These are phyloP conservation scores for Buathra laborator DNA, from an alignment of 2,888 invertebrate species.

Conservation along the genomic window DNA sequence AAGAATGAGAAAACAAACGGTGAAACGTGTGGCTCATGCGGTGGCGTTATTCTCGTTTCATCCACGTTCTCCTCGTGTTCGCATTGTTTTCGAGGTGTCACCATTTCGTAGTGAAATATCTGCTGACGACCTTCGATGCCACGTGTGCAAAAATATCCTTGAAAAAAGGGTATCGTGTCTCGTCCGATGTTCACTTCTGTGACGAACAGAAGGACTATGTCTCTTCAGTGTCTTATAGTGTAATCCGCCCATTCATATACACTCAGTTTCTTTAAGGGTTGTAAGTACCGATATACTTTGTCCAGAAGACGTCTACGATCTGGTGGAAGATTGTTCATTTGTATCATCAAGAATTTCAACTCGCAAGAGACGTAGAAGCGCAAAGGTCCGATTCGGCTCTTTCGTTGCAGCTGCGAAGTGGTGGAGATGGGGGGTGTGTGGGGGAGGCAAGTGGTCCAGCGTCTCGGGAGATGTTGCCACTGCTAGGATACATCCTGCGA, in stretches of 20 bases:
- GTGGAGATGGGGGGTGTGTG: background rate
- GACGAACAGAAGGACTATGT: too few relatives aligned
- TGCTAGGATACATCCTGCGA: conserved; percentile 31
- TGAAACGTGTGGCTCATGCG: conserved; percentile 35
- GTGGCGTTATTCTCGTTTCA: conserved; percentile 60
- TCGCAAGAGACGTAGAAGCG: conserved; percentile 7
- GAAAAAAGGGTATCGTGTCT: too few relatives aligned
- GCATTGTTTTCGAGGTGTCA: conserved; percentile 43
- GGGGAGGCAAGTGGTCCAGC: conserved; percentile 42
- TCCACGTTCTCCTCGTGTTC: conserved; percentile 43
- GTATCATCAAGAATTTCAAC: conserved; percentile 34
- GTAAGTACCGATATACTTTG: too few relatives aligned
- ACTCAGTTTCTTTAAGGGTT: too few relatives aligned
- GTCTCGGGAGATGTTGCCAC: conserved; percentile 49
- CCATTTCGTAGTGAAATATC: conserved; percentile 39
- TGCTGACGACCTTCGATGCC: background rate
- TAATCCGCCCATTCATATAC: too few relatives aligned
- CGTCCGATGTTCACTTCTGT: too few relatives aligned
- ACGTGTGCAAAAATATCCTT: background rate
- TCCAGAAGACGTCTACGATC: background rate
- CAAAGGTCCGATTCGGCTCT: conserved; percentile 8
- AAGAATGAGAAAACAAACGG: conserved; percentile 62
- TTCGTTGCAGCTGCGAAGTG: conserved; percentile 17
- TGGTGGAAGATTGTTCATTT: conserved; percentile 38
- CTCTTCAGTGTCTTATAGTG: too few relatives aligned